A percentile compares a stretch with the other conserved stretches of the same genome.
phyloP scores from a whole-genome alignment of 2,888 invertebrate genomes.

The Perizoma affinitatum region DNA sequence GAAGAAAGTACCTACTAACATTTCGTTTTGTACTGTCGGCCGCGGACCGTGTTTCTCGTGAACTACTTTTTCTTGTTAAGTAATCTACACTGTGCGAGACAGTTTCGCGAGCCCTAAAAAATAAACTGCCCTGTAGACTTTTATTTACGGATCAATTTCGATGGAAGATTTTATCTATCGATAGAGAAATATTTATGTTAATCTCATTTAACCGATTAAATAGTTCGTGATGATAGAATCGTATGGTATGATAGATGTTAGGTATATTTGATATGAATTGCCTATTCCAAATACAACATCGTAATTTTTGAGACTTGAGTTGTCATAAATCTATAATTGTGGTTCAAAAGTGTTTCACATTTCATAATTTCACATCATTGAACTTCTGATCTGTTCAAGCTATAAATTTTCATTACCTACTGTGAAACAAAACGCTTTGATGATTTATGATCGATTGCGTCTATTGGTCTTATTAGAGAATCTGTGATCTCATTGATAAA shows the following conservation, averaged over 20 bases:
- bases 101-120: slow-evolving; percentile 23
- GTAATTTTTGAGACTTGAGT: no score
- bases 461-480: slow-evolving; percentile 27
- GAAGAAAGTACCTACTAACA: slow-evolving; percentile 27
- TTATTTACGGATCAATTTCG: no score
- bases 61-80: slow-evolving; percentile 59
- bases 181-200: no score
- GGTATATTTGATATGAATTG: no score
- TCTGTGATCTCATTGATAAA: slow-evolving; percentile 24
- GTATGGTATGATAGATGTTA: no score
- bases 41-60: slow-evolving; percentile 50
- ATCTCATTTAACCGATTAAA: no score
- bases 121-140: no score
- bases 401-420: slow-evolving; percentile 31
- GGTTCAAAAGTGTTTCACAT: slow-evolving; percentile 10
- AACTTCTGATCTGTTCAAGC: slow-evolving; percentile 21
- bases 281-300: no score
- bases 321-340: no score
- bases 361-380: slow-evolving; percentile 25
- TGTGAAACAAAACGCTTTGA: slow-evolving; percentile 28
- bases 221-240: no score
- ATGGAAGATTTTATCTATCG: no score
- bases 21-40: slow-evolving; percentile 53
- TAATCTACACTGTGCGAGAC: slow-evolving; percentile 56
- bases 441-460: slow-evolving; percentile 31